phyloP scores from a whole-genome alignment of 2,888 invertebrate genomes.

The Philereme vetulata region DNA sequence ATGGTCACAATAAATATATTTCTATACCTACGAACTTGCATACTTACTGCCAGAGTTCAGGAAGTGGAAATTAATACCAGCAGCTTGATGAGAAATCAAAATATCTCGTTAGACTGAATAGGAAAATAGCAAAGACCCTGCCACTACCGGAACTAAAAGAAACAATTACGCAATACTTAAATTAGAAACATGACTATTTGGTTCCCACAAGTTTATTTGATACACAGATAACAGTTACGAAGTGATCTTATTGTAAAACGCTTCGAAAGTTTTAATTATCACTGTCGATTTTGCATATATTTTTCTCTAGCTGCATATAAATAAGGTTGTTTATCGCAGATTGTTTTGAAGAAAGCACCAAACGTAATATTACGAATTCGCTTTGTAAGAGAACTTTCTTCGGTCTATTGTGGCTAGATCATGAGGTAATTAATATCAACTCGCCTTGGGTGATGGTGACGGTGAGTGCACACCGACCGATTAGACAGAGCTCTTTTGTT shows the following conservation, averaged over 20 bases:
- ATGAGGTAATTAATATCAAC: conserved; percentile 61
- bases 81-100: conserved; percentile 19
- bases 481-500: conserved; percentile 6
- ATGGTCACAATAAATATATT: too few relatives aligned
- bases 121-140: conserved; percentile 10
- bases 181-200: conserved; percentile 29
- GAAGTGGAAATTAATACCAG: conserved; percentile 14
- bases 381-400: conserved; percentile 71
- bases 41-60: background rate
- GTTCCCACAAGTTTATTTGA: conserved; percentile 35
- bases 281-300: conserved; percentile 45
- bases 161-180: conserved; percentile 24
- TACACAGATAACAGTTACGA: conserved; percentile 36
- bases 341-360: conserved; percentile 38
- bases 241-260: conserved; percentile 53
- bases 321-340: conserved; percentile 35
- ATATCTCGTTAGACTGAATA: conserved; percentile 13
- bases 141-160: conserved; percentile 15
- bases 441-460: conserved; percentile 36
- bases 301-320: conserved; percentile 20
- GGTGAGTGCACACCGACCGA: conserved; percentile 22
- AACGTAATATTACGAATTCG: conserved; percentile 65
- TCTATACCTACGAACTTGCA: too few relatives aligned
- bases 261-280: conserved; percentile 73
- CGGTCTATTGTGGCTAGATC: conserved; percentile 57